phyloP scores from a whole-genome alignment of 2,888 invertebrate species.

The Mesorhabditis belari region DNA sequence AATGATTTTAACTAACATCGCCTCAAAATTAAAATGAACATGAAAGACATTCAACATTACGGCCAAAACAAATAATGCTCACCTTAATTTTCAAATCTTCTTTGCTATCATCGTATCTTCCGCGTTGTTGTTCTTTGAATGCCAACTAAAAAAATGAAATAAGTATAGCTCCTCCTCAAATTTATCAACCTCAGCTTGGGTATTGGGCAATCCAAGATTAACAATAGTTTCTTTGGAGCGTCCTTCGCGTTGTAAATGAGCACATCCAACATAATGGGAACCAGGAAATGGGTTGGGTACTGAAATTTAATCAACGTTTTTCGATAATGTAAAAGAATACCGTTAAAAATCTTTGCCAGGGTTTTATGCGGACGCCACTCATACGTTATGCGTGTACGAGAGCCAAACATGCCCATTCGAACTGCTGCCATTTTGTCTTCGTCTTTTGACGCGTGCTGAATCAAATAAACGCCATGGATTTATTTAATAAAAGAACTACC shows the following conservation, averaged over 20 bases:
- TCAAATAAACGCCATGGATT: neutral
- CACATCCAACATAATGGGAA: slow-evolving; percentile 52
- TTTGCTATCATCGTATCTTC: slow-evolving; percentile 7
- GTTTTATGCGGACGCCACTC: slow-evolving; percentile 13
- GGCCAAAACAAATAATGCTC: no score
- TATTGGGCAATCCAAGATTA: slow-evolving; percentile 28
- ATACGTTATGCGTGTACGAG: slow-evolving; percentile 63
- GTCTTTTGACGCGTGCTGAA: slow-evolving; percentile 37
- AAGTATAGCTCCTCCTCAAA: no score
- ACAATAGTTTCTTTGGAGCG: slow-evolving; percentile 10
- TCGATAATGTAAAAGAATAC: neutral
- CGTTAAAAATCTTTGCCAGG: neutral
- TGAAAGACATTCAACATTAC: no score
- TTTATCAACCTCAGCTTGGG: slow-evolving; percentile 19
- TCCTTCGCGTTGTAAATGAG: slow-evolving; percentile 16
- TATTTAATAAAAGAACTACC: slow-evolving; percentile 6
- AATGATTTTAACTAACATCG: neutral
- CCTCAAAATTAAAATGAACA: neutral
- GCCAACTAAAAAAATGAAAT: neutral
- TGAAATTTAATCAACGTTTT: slow-evolving; percentile 76
- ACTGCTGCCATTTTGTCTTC: slow-evolving; percentile 67
- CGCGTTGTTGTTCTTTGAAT: neutral
- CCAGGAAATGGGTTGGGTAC: slow-evolving; percentile 76
- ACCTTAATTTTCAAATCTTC: no score
- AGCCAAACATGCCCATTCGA: slow-evolving; percentile 70